Evolutionary conservation across 92 coral and sea anemone genomes (phyloP), one percentile per base, ranked within the genome.

Genomic region (Parazoanthus darwini): DNA sequence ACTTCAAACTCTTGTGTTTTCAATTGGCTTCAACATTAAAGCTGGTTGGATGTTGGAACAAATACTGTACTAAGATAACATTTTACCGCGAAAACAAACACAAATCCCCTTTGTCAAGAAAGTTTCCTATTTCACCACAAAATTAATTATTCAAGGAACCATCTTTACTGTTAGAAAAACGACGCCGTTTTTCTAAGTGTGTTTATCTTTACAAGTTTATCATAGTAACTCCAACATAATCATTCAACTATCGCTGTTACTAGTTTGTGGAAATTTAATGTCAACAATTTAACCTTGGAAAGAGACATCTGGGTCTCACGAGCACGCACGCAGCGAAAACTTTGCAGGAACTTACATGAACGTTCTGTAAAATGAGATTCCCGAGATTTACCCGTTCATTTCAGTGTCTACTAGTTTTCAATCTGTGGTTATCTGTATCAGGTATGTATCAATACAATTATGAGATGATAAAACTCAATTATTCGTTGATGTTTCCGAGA

Each of bases 101-200:
- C 70, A 0, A 79, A 50, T 22, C 81, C 11, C 67, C 35, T 50
- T 79, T 79, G 83, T 79, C 36, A 20, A 54, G 14, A n/a, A 6
- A 29, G 3, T 79, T 50, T 50, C 46, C 3, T 26, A 29, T 39
- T 63, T 26, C 23, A 79, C 83, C 83, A 54, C 83, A 50, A 13
- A 39, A 54, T 79, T 50, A 79, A 79, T 48, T 79, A 79, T 79
- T 79, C 43, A 79, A 79, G 68, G 44, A 29, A 29, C 3, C n/a
- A 2, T 54, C 23, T 37, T 43, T 11, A 3, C 43, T 20, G 16
- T 51, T 29, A 18, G 70, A 79, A 79, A 50, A 79, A 48, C 23
- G 42, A 79, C 25, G 83, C 70, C n/a, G 42, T 51, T 51, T 79
- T 2, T 54, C 68, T 15, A 54, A 70, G 44, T 13, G 44, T 54